Percentiles rank a stretch among this genome's conserved stretches.
phyloP scores from a whole-genome alignment of 2,113 vertebrate genomes.

The Psettodes erumei region DNA sequence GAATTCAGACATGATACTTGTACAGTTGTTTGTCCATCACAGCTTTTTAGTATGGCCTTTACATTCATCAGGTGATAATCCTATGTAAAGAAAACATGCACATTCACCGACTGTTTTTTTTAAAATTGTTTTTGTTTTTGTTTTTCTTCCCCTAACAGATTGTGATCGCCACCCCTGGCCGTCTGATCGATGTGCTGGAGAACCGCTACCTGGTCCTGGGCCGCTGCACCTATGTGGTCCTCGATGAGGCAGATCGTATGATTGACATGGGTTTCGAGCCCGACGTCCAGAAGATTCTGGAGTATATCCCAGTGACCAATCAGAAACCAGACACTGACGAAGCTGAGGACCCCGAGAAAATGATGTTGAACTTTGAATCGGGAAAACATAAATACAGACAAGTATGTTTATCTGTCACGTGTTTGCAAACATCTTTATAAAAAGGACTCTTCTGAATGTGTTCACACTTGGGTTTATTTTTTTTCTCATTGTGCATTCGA shows the following conservation, averaged over 20 bases:
- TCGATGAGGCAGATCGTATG: slow-evolving; percentile 98
- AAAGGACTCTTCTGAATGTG: background rate
- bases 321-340: slow-evolving; percentile 98
- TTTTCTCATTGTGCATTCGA: background rate
- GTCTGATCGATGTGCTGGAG: slow-evolving; percentile 96
- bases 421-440: background rate
- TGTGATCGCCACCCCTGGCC: slow-evolving; percentile 95
- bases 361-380: slow-evolving; percentile 96
- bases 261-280: slow-evolving; percentile 99
- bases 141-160: slow-evolving; percentile 81
- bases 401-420: slow-evolving; percentile 73
- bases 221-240: slow-evolving; percentile 96
- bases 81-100: background rate
- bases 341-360: slow-evolving; percentile 97
- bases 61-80: background rate
- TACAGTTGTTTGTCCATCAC: no score
- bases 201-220: slow-evolving; percentile 96
- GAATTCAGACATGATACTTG: no score
- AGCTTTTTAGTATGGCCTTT: background rate
- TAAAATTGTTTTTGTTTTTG: background rate
- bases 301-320: slow-evolving; percentile 98
- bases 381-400: slow-evolving; percentile 98
- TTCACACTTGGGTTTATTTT: no score
- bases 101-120: no score
- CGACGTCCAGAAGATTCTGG: slow-evolving; percentile 97